These are phyloP conservation scores for Cantharis lateralis DNA, from an alignment of 2,888 invertebrate species.

Conservation along the genomic window DNA sequence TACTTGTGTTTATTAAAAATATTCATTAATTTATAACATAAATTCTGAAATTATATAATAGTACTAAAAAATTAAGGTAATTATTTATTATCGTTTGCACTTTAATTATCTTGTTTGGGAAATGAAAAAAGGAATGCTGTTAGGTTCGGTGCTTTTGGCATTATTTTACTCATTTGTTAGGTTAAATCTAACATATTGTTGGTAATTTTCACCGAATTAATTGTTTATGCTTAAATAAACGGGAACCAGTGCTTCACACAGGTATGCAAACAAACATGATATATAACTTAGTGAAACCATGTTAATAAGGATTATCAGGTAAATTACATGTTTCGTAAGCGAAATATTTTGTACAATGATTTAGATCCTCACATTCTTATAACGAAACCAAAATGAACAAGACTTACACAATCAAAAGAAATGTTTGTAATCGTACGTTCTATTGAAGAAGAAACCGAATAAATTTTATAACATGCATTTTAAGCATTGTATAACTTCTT, in stretches of 20 bases:
- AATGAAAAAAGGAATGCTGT: neutral
- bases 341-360: constrained; percentile 9
- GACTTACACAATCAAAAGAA: neutral
- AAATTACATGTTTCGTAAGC: constrained; percentile 18
- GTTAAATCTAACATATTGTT: neutral
- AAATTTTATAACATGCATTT: neutral
- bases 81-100: neutral
- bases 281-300: constrained; percentile 23
- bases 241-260: neutral
- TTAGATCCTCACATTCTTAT: constrained; percentile 13
- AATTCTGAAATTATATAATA: neutral
- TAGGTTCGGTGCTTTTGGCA: neutral
- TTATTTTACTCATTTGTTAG: neutral
- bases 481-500: neutral
- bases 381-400: neutral
- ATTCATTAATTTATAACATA: constrained; percentile 13
- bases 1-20: constrained; percentile 15
- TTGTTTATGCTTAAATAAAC: constrained; percentile 9
- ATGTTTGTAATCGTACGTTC: neutral
- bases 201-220: constrained; percentile 6
- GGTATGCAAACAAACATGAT: constrained; percentile 18
- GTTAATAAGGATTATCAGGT: constrained; percentile 21
- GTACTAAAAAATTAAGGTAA: neutral
- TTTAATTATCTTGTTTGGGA: neutral
- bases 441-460: neutral